These are phyloP conservation scores for Chionis minor DNA, from an alignment of 2,113 vertebrate genomes.

Conservation along the genomic window DNA sequence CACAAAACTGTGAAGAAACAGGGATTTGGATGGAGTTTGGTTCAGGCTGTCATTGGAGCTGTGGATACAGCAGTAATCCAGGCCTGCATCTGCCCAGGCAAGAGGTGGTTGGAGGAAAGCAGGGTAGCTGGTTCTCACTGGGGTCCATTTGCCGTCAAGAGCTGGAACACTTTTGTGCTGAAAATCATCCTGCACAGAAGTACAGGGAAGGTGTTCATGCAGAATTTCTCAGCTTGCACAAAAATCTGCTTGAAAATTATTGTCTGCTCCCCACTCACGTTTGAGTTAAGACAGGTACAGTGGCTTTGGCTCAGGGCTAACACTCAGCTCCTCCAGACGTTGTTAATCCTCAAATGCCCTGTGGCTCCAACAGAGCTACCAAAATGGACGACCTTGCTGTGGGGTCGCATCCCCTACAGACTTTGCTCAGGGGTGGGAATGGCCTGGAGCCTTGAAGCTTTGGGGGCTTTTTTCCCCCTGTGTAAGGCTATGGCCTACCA, in stretches of 20 bases:
- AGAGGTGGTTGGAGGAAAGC: not conserved
- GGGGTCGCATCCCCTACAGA: not conserved
- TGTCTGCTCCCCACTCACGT: not conserved
- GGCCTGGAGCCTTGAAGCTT: not conserved
- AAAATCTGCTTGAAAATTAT: not conserved
- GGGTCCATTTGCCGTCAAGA: not conserved
- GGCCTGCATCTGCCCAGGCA: not conserved
- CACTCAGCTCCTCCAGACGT: fast-evolving
- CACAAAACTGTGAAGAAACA: not conserved
- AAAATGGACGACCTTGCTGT: fast-evolving
- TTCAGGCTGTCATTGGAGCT: not conserved
- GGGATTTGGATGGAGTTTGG: not conserved
- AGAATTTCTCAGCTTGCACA: not conserved
- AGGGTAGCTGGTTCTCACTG: not conserved
- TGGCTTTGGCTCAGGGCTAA: not conserved
- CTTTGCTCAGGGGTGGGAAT: not conserved
- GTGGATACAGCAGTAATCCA: not conserved
- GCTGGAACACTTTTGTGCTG: not conserved
- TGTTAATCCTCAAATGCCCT: not conserved
- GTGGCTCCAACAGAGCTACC: not conserved
- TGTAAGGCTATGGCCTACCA: not conserved
- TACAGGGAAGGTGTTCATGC: not conserved
- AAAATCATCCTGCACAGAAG: not conserved
- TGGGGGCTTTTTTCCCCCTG: not conserved
- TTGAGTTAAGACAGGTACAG: not conserved